Base-by-base conservation (phyloP, 1,140 invertebrate genomes). In the Drosophila tsacasi region DNA sequence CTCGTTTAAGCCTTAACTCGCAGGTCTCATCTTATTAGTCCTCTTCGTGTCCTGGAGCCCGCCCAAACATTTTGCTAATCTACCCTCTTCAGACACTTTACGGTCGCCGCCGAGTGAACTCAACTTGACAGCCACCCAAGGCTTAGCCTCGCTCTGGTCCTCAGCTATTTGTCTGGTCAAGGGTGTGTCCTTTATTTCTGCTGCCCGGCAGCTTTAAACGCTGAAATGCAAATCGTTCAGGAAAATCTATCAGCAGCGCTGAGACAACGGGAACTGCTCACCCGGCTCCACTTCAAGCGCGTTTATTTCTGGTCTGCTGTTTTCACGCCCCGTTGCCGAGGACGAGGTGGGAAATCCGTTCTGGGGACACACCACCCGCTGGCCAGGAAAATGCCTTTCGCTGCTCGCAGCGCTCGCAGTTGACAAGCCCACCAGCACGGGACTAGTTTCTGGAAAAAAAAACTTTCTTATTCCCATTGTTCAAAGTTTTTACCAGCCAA, bases 381-480 rank as follows among this genome's bases (percentile, higher is more conserved):
- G 83, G 54, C 81, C 61, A 66, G 64, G 61, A 60, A 81, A 87
- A 67, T 83, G 85, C 62, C 63, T 76, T 62, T 83, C 69, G 65
- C 77, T 83, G 83, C 81, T 89, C 84, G 68, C 65, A 23, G 8
- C 21, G 73, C 59, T 67, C 83, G 62, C 73, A 84, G 85, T 87
- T 87, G 84, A 87, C 84, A 89, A 84, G 73, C 83, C 76, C 84
- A 79, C 72, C 72, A 62, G 86, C 62, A 30, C 32, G 27, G 55
- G 42, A 77, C 83, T 89, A 87, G 84, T 89, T 87, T 65, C 72
- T 68, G 39, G n/a, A 30, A 15, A 61, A 39, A 76, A 74, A 42
- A 86, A 87, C 76, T 67, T 87, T 87, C 87, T 69, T 79, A 74
- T 73, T 66, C 77, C 77, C 84, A 87, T 87, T 87, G 83, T 87